These are phyloP conservation scores for Drosophila infuscata DNA, from an alignment of 2,888 invertebrate species.

Conservation along the genomic window DNA sequence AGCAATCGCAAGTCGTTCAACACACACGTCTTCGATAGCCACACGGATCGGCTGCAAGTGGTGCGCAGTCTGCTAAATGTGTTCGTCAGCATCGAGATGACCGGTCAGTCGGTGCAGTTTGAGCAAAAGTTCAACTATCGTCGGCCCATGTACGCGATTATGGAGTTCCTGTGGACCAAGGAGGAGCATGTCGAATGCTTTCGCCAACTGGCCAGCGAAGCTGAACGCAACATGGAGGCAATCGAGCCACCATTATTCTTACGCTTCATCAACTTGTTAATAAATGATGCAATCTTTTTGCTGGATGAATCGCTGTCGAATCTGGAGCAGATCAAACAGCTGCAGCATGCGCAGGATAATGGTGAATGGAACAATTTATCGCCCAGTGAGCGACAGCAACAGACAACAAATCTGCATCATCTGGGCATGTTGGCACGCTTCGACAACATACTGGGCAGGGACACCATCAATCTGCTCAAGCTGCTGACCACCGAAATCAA, in stretches of 20 bases:
- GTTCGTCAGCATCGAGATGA: constrained; percentile 99
- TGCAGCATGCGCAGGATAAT: constrained; percentile 90
- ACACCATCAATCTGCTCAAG: constrained; percentile 94
- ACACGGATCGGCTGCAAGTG: constrained; percentile 91
- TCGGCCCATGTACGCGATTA: constrained; percentile 96
- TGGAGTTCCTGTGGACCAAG: constrained; percentile 96
- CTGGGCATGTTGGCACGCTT: constrained; percentile 94
- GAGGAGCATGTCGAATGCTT: constrained; percentile 92
- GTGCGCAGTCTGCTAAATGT: constrained; percentile 93
- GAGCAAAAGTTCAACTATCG: constrained; percentile 99
- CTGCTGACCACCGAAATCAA: constrained; percentile 91
- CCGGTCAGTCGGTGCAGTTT: constrained; percentile 97
- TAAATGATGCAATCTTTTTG: constrained; percentile 98
- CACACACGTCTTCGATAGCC: constrained; percentile 91
- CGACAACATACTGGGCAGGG: constrained; percentile 95
- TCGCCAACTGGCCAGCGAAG: constrained; percentile 91
- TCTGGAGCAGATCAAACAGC: constrained; percentile 94
- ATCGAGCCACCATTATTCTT: constrained; percentile 96
- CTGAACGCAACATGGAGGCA: constrained; percentile 95
- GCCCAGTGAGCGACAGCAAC: constrained; percentile 90
- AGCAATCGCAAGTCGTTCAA: constrained; percentile 86
- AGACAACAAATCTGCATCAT: constrained; percentile 90
- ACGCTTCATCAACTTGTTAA: constrained; percentile 97
- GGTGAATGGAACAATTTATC: constrained; percentile 91
- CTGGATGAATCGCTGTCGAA: constrained; percentile 95